Base-by-base conservation (phyloP, 2,797 vertebrate genomes). In the Poecile montanus region DNA sequence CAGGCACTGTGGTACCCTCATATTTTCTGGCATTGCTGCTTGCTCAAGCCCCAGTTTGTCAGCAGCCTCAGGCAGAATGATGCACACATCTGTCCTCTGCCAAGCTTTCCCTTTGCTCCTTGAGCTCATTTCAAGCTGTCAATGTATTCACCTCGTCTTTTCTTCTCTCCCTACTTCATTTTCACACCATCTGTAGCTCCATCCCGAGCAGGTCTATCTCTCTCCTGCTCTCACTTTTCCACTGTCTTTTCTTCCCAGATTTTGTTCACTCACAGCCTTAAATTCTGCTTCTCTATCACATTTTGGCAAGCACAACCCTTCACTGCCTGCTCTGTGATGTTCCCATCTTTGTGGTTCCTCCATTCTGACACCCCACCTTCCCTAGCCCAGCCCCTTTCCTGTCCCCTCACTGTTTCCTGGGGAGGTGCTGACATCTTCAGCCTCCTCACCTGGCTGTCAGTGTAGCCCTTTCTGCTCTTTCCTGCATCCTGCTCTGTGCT, bases 61-160 rank as follows among this genome's bases (percentile, higher is more conserved):
- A 47, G 83, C 67, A 93, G 76, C 93, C 73, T 72, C 38, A 13
- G 83, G 89, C 89, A 91, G 74, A 20, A 36, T 89, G 81, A 89
- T 89, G 27, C 63, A 32, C 42, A 16, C 62, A 40, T 70, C 40
- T 73, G 78, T 90, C 83, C 63, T 45, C 76, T 86, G 29, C 74
- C 26, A 44, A 58, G 36, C 78, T 78, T 74, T 89, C 42, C 60
- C 80, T 84, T 67, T 53, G 30, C 65, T 74, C n/a, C 40, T 56
- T 79, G 63, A 56, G 54, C 54, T 89, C 42, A 76, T 83, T 90
- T 66, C 34, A 54, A 78, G 51, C 73, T 70, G n/a, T 45, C 29
- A 53, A 5, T 25, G 6, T 66, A 80, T 63, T 67, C 65, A 80
- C 65, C 23, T 78, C 0, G 0, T 27, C 40, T 82, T 63, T 85